phyloP scores from a whole-genome alignment of 2,113 vertebrate genomes.

The Ceyx margarethae region DNA sequence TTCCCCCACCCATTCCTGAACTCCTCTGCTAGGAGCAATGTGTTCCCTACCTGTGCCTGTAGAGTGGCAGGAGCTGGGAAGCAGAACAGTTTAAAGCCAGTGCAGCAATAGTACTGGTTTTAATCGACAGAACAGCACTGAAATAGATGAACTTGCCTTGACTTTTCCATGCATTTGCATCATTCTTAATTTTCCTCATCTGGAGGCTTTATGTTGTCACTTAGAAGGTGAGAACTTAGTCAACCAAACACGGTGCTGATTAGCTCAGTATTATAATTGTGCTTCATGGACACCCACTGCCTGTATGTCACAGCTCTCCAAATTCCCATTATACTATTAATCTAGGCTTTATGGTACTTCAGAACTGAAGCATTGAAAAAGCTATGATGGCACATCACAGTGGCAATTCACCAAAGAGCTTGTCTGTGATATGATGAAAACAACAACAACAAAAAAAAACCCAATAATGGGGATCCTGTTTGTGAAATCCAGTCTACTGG shows the following conservation, averaged over 20 bases:
- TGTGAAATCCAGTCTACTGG: neutral
- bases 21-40: neutral
- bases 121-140: neutral
- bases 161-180: neutral
- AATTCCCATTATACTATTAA: constrained; percentile 43
- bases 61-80: neutral
- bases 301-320: constrained; percentile 40
- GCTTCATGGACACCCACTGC: constrained; percentile 27
- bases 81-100: no score
- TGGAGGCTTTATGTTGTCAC: neutral
- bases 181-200: constrained; percentile 10
- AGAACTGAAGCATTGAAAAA: constrained; percentile 34
- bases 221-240: constrained; percentile 36
- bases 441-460: neutral
- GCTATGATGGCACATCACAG: neutral
- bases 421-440: neutral
- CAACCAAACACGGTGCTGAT: constrained; percentile 29
- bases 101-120: neutral
- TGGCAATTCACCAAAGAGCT: constrained; percentile 22
- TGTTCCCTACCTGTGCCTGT: neutral
- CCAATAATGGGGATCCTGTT: neutral
- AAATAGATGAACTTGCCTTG: neutral
- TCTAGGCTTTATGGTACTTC: constrained; percentile 40
- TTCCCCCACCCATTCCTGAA: neutral
- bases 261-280: constrained; percentile 40